A percentile compares a stretch with the other conserved stretches of the same genome.
Evolutionary conservation across 1,140 invertebrate species (phyloP).

Genomic region (Drosophila repletoides): DNA sequence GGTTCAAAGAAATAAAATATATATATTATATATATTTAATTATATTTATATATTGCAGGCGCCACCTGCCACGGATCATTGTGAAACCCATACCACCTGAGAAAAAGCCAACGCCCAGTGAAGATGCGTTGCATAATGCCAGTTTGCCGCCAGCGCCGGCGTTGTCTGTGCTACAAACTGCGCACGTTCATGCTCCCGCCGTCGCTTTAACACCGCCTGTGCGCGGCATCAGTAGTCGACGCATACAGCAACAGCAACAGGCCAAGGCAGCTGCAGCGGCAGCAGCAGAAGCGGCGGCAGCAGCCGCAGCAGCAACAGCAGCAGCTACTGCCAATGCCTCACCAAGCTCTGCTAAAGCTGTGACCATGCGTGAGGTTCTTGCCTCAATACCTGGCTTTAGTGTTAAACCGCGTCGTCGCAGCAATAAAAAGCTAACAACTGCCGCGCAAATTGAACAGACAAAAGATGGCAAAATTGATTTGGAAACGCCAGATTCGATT

Average conservation of each 20-base stretch:
- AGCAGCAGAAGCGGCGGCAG: slow-evolving; percentile 49
- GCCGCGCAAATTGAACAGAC: slow-evolving; percentile 96
- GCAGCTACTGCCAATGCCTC: slow-evolving; percentile 22
- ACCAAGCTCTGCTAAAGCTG: slow-evolving; percentile 48
- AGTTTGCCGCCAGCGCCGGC: slow-evolving; percentile 19
- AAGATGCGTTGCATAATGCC: slow-evolving; percentile 30
- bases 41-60: slow-evolving; percentile 35
- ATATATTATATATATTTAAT: background rate
- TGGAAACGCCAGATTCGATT: slow-evolving; percentile 98
- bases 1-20: background rate
- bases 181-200: background rate
- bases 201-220: slow-evolving; percentile 40
- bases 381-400: slow-evolving; percentile 95
- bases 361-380: slow-evolving; percentile 91
- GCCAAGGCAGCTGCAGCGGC: slow-evolving; percentile 68
- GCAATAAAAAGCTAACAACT: slow-evolving; percentile 92
- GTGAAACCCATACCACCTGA: slow-evolving; percentile 80
- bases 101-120: slow-evolving; percentile 64
- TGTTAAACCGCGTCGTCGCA: slow-evolving; percentile 89
- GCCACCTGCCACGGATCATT: slow-evolving; percentile 81
- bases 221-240: slow-evolving; percentile 69
- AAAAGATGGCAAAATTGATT: slow-evolving; percentile 95
- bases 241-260: slow-evolving; percentile 77
- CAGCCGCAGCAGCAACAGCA: slow-evolving; percentile 47
- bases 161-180: slow-evolving; percentile 6